phyloP scores from a whole-genome alignment of 1,140 invertebrate genomes.

The Phenacoccus solenopsis region DNA sequence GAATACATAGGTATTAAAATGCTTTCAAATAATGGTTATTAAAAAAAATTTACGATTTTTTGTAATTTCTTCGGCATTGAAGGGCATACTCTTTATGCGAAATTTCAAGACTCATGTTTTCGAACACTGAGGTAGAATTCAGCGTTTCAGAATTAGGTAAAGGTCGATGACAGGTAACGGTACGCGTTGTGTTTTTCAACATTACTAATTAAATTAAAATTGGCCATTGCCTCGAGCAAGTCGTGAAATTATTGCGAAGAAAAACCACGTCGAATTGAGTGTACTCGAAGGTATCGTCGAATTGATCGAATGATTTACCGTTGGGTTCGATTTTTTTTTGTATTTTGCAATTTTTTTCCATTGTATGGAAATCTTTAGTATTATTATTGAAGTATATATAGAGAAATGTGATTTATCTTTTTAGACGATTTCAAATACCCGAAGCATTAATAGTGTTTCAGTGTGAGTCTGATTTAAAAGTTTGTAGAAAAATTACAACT shows the following conservation, averaged over 20 bases:
- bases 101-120: too few species aligned
- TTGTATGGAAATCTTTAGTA: neutral
- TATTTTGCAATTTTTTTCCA: neutral
- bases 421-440: too few species aligned
- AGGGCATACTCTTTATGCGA: too few species aligned
- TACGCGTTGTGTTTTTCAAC: neutral
- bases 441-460: too few species aligned
- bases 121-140: too few species aligned
- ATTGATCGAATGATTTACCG: neutral
- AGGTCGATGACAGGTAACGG: constrained; percentile 1
- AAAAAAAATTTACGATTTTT: too few species aligned
- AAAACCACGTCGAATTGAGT: neutral
- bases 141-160: neutral
- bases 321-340: neutral
- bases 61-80: too few species aligned
- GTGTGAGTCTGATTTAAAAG: too few species aligned
- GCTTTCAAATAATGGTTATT: too few species aligned
- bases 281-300: neutral
- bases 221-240: neutral
- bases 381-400: neutral
- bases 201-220: constrained; percentile 1
- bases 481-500: too few species aligned
- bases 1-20: too few species aligned
- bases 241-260: neutral
- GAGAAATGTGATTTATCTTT: too few species aligned